phyloP scores from a whole-genome alignment of 2,888 invertebrate species.

The Watsonalla cultraria region DNA sequence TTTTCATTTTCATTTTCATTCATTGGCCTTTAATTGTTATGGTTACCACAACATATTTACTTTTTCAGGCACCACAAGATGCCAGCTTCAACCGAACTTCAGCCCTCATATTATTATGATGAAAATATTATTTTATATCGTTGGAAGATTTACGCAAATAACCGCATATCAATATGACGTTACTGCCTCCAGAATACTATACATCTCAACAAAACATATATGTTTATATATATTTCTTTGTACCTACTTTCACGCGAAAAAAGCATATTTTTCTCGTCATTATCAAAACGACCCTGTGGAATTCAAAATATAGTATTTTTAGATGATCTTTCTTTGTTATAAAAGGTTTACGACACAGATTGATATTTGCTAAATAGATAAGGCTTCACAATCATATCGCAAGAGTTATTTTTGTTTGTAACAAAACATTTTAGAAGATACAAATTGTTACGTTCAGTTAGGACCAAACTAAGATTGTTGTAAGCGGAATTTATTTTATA shows the following conservation, averaged over 20 bases:
- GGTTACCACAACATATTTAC: neutral
- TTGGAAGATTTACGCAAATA: too few relatives aligned
- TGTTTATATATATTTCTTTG: constrained; percentile 20
- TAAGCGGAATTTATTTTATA: constrained; percentile 32
- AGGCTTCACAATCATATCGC: constrained; percentile 55
- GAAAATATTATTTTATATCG: too few relatives aligned
- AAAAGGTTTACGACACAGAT: constrained; percentile 53
- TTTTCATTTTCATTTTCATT: too few relatives aligned
- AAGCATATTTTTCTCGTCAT: constrained; percentile 41
- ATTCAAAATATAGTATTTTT: constrained; percentile 67
- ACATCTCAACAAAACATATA: constrained; percentile 27
- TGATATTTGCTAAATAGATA: constrained; percentile 53
- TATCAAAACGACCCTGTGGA: constrained; percentile 36
- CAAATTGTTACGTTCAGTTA: constrained; percentile 32
- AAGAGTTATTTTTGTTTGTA: constrained; percentile 11
- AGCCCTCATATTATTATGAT: constrained; percentile 8
- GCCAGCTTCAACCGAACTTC: neutral
- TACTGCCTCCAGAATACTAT: constrained; percentile 33
- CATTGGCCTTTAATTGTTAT: too few relatives aligned
- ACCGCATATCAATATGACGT: constrained; percentile 29
- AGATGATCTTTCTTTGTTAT: constrained; percentile 72
- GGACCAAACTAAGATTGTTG: constrained; percentile 53
- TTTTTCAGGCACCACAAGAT: neutral
- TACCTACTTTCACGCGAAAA: constrained; percentile 42
- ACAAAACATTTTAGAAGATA: constrained; percentile 7